Conservation (phyloP, 2,888 invertebrate genomes). For the Julus scandinavius region DNA sequence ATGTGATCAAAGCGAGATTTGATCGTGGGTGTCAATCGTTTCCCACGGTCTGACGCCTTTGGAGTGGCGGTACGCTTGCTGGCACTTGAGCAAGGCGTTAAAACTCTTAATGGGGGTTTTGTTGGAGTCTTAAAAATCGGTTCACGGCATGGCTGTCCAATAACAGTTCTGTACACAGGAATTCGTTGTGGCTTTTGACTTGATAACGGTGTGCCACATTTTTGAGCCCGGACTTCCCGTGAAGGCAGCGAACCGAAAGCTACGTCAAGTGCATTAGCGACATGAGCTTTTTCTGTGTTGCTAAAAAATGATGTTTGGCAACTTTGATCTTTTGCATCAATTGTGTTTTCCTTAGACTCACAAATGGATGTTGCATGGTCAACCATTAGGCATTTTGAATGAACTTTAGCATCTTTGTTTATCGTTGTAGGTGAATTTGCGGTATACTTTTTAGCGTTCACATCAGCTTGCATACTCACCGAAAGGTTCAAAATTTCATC, state of each 20-base stretch:
- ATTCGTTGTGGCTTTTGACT: not conserved
- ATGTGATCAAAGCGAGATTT: constrained; percentile 43
- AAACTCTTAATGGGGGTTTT: not conserved
- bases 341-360: not conserved
- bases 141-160: not conserved
- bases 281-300: not conserved
- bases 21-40: not conserved
- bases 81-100: not conserved
- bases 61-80: not conserved
- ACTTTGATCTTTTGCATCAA: not conserved
- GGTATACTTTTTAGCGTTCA: not conserved
- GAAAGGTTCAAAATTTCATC: not conserved
- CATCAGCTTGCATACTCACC: not conserved
- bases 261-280: not conserved
- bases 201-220: not conserved
- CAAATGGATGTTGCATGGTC: not conserved
- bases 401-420: not conserved
- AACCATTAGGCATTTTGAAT: not conserved
- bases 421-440: not conserved
- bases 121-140: not conserved
- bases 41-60: not conserved
- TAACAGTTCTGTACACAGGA: not conserved
- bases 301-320: not conserved
- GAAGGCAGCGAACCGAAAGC: no score
- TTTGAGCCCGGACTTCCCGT: no score